phyloP scores from a whole-genome alignment of 2,888 invertebrate genomes.

The Blomia tropicalis region DNA sequence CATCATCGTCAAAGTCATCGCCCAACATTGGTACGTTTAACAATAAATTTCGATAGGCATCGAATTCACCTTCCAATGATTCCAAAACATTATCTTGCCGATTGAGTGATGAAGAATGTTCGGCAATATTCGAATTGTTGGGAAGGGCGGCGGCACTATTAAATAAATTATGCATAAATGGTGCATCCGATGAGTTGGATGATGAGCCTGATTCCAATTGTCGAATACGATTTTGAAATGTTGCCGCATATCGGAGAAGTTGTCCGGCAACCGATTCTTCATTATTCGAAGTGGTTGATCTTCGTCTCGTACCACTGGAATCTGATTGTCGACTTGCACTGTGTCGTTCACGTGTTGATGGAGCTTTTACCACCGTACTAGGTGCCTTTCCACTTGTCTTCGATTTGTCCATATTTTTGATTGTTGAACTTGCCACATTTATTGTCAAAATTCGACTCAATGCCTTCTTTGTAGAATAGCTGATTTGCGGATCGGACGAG shows the following conservation, averaged over 20 bases:
- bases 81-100: neutral
- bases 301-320: neutral
- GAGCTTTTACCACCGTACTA: neutral
- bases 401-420: neutral
- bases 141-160: too few relatives aligned
- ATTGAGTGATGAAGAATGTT: neutral
- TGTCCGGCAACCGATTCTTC: neutral
- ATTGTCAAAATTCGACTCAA: neutral
- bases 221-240: neutral
- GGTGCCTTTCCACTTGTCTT: neutral
- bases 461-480: neutral
- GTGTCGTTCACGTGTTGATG: slow-evolving; percentile 1
- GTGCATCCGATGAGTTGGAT: neutral
- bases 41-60: slow-evolving; percentile 5
- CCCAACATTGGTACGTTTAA: neutral
- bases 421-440: neutral
- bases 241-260: neutral
- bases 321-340: neutral
- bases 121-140: neutral
- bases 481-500: neutral
- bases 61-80: neutral
- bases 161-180: too few relatives aligned
- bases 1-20: neutral
- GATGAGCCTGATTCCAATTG: neutral
- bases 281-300: neutral